Evolutionary conservation across 2,888 invertebrate genomes (phyloP).

Genomic region (Aphrophora alni): DNA sequence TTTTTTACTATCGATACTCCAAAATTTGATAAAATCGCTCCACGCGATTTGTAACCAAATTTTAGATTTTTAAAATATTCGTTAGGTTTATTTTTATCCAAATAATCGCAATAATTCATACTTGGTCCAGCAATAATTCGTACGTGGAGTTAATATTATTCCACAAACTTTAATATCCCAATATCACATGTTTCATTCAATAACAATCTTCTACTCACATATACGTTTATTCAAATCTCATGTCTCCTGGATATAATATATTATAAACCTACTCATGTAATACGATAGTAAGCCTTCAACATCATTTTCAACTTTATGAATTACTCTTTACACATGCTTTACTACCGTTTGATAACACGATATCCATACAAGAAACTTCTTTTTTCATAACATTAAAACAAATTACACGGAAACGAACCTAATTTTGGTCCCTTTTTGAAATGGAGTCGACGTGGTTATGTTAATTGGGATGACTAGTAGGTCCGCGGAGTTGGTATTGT

Average conservation of each 20-base stretch:
- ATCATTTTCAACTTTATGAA: not conserved
- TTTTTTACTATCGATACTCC: too few relatives aligned
- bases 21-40: too few relatives aligned
- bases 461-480: constrained; percentile 2
- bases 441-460: not conserved
- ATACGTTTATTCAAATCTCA: not conserved
- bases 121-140: too few relatives aligned
- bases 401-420: not conserved
- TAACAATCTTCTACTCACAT: not conserved
- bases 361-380: not conserved
- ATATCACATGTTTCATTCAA: too few relatives aligned
- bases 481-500: not conserved
- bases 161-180: too few relatives aligned
- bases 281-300: not conserved
- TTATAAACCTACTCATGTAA: not conserved
- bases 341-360: not conserved
- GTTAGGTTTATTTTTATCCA: too few relatives aligned
- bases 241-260: not conserved
- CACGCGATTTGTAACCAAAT: too few relatives aligned
- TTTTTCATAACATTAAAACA: not conserved
- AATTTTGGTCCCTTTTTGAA: not conserved
- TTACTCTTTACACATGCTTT: too few relatives aligned
- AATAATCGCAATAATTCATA: too few relatives aligned
- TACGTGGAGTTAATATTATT: too few relatives aligned
- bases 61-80: too few relatives aligned